phyloP scores from a whole-genome alignment of 2,888 invertebrate genomes.

The Agonum fuliginosum region DNA sequence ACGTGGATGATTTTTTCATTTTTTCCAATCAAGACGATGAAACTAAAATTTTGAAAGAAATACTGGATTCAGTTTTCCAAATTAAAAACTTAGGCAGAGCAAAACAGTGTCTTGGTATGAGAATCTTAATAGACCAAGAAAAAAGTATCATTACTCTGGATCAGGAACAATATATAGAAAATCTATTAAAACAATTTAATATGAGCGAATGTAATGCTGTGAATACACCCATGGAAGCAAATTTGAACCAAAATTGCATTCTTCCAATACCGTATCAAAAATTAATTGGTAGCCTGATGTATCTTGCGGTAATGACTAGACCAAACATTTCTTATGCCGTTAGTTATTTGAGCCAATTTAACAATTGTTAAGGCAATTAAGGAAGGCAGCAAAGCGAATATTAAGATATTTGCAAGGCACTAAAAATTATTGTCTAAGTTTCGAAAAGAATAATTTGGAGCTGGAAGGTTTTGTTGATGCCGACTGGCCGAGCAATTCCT shows the following conservation, averaged over 20 bases:
- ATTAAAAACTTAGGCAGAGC: background rate
- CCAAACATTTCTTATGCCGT: background rate
- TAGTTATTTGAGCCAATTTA: background rate
- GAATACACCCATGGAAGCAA: background rate
- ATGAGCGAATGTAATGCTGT: constrained; percentile 16
- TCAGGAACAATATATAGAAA: background rate
- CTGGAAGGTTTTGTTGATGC: background rate
- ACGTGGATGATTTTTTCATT: constrained; percentile 56
- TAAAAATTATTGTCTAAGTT: background rate
- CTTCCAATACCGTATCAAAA: too few species aligned
- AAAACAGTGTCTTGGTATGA: background rate
- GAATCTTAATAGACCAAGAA: background rate
- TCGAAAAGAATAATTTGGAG: background rate
- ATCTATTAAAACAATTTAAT: background rate
- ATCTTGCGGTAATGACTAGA: background rate
- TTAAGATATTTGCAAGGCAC: background rate
- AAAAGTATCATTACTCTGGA: background rate
- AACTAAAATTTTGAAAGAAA: constrained; percentile 32
- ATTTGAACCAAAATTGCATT: background rate
- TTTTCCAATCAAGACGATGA: constrained; percentile 29
- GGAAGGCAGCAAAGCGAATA: background rate
- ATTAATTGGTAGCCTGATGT: background rate
- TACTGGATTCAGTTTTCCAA: background rate
- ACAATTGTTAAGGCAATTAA: background rate
- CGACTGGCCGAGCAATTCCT: background rate